Evolutionary conservation across 2,797 vertebrate genomes (phyloP), one percentile per base, ranked within the genome.

Genomic region (Eulemur mongoz): DNA sequence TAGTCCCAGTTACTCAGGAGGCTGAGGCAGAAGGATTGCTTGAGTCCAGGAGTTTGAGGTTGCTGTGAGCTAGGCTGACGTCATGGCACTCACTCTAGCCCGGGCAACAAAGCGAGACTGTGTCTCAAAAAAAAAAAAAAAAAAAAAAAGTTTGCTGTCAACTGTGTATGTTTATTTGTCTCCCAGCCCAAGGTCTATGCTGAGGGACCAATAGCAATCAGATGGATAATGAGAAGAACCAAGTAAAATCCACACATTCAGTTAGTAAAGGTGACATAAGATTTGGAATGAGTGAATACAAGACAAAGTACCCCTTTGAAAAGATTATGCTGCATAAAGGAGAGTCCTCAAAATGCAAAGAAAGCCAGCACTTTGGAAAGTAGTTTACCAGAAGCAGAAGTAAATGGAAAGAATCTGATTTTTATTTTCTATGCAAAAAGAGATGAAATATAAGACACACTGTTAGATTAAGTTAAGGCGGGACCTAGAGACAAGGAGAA

Each of bases 331-430:
- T 82, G 2, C 59, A 63, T 83, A 67, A 89, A 73, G 38, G 50
- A 83, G 72, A 92, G 50, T 73, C 13, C 25, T 63, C 61, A 72
- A 92, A 82, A 86, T 82, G 8, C 35, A 82, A 69, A 94, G 30
- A 92, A 91, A 78, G 61, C 38, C 22, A 93, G 78, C 22, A 79
- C 54, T 89, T 81, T 87, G 91, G 63, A 92, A 96, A 90, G 81
- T 87, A 27, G 17, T 79, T 94, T 88, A 50, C 30, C 27, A 35
- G 65, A 93, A 82, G 30, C 32, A 7, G 38, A 94, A 54, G 43
- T 89, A 78, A 86, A 78, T 86, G 18, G 54, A 81, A 89, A 82
- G 15, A 92, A 89, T 69, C 30, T 17, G 10, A 48, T 85, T 84
- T 93, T 48, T 54, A 72, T 93, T 93, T 90, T 93, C 61, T 79